Evolutionary conservation across 2,888 invertebrate genomes (phyloP).

Genomic region (Diaperis boleti): DNA sequence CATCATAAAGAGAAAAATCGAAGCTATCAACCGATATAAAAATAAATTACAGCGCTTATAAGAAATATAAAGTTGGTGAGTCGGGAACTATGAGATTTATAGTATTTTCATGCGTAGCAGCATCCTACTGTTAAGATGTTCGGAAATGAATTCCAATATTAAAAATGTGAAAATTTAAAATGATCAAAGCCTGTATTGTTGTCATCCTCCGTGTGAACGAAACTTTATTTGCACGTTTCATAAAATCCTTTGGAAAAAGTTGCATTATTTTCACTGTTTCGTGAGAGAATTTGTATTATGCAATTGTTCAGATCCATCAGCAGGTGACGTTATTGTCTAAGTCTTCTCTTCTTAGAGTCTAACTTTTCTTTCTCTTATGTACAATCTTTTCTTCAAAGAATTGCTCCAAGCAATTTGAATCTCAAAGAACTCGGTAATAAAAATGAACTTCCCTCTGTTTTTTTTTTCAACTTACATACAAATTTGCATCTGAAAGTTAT

Average conservation of each 20-base stretch:
- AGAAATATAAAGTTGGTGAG: conserved; percentile 26
- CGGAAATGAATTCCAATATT: too few species aligned
- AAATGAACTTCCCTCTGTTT: conserved; percentile 42
- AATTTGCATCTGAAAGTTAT: conserved; percentile 39
- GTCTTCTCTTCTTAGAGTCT: conserved; percentile 36
- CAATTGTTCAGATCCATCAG: conserved; percentile 44
- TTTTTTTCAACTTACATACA: conserved; percentile 34
- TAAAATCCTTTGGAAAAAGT: conserved; percentile 32
- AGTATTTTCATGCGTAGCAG: conserved; percentile 26
- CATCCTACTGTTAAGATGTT: conserved; percentile 11
- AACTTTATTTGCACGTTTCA: conserved; percentile 9
- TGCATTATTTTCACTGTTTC: conserved; percentile 34
- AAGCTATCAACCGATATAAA: conserved; percentile 29
- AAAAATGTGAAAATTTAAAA: conserved; percentile 13
- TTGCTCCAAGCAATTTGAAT: conserved; percentile 44
- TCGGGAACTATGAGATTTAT: conserved; percentile 26
- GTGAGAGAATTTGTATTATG: conserved; percentile 35
- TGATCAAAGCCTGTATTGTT: not conserved
- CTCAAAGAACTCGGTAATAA: conserved; percentile 44
- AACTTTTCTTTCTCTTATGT: conserved; percentile 37
- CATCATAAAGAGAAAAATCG: conserved; percentile 27
- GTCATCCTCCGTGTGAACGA: not conserved
- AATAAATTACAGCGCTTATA: conserved; percentile 26
- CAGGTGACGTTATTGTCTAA: conserved; percentile 42
- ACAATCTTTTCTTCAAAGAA: conserved; percentile 40